Conservation (phyloP, 1,140 invertebrate species). For the Eumaeus atala region DNA sequence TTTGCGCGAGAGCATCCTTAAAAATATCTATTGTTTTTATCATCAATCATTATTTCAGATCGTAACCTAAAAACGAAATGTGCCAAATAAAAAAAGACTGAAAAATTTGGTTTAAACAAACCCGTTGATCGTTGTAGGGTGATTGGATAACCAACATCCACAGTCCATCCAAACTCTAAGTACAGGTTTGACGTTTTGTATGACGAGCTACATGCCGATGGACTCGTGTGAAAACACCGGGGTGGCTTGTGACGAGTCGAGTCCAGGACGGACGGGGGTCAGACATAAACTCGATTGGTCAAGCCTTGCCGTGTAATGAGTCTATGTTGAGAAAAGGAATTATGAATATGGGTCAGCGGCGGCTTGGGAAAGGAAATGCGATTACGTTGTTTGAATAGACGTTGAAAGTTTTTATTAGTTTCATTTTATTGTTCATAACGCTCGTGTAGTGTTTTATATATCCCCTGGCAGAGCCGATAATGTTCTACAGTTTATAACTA, state of each 20-base stretch:
- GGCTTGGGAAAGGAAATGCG: conserved; percentile 60
- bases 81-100: too few species aligned
- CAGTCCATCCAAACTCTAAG: background rate
- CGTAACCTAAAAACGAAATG: too few species aligned
- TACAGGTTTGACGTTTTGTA: too few species aligned
- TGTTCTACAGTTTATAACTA: too few species aligned
- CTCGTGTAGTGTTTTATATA: too few species aligned
- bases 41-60: too few species aligned
- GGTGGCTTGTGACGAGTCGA: background rate
- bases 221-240: conserved; percentile 46
- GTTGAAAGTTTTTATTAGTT: conserved; percentile 1
- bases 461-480: too few species aligned
- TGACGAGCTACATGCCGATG: conserved; percentile 1
- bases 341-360: conserved; percentile 62
- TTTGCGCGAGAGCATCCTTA: too few species aligned
- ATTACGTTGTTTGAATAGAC: conserved; percentile 4
- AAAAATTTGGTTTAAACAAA: too few species aligned
- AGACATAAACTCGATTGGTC: conserved; percentile 60
- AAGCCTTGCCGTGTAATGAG: conserved; percentile 55
- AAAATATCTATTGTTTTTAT: too few species aligned
- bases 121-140: too few species aligned
- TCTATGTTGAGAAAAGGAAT: conserved; percentile 39
- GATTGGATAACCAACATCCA: too few species aligned
- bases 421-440: background rate
- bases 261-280: conserved; percentile 35